phyloP scores from a whole-genome alignment of 2,797 vertebrate genomes.

The Coendou prehensilis region DNA sequence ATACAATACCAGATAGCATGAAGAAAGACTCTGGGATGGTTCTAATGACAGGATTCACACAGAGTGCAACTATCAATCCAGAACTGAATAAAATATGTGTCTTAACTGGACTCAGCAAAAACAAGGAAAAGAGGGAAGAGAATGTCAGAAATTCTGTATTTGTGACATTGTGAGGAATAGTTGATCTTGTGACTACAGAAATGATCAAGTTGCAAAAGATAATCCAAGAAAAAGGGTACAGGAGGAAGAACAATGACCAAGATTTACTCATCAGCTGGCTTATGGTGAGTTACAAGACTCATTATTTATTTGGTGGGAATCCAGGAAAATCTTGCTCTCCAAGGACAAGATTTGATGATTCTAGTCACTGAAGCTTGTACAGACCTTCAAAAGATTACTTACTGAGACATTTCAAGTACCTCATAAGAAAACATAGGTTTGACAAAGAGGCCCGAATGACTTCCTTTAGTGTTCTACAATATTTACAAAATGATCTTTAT shows the following conservation, averaged over 20 bases:
- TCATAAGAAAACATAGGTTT: constrained; percentile 98
- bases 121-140: constrained; percentile 98
- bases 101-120: constrained; percentile 98
- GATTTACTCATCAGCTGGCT: constrained; percentile 98
- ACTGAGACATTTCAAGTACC: constrained; percentile 98
- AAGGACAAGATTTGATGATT: constrained; percentile 99
- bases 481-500: not conserved
- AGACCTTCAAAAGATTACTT: constrained; percentile 98
- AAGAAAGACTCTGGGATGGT: constrained; percentile 99
- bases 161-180: constrained; percentile 99
- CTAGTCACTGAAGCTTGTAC: constrained; percentile 98
- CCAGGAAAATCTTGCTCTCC: constrained; percentile 99
- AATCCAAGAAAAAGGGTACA: constrained; percentile 96
- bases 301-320: constrained; percentile 99
- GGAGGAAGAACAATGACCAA: constrained; percentile 98
- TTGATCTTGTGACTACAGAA: constrained; percentile 97
- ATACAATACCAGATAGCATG: constrained; percentile 99
- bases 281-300: constrained; percentile 99
- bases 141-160: constrained; percentile 99
- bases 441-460: not conserved
- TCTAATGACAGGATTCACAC: constrained; percentile 99
- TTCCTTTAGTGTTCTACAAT: not conserved
- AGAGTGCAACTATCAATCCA: constrained; percentile 98
- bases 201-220: constrained; percentile 98
- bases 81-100: constrained; percentile 99